Base-by-base conservation (phyloP, 2,113 vertebrate species). In the Myodes glareolus region DNA sequence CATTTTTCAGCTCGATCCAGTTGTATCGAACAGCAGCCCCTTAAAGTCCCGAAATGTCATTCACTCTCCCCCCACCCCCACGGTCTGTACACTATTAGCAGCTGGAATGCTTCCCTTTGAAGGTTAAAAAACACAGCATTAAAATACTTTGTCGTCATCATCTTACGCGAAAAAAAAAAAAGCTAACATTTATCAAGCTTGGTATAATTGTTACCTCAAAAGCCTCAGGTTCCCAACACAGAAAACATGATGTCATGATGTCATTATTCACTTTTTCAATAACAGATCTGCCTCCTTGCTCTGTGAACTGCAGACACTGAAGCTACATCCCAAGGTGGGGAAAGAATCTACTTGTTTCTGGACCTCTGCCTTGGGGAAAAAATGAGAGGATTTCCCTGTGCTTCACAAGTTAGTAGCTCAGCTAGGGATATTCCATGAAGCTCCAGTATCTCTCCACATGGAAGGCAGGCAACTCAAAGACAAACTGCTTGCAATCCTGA, bases 391-490 rank as follows among this genome's bases (percentile, higher is more conserved):
- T 81, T 72, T 76, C 75, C 29, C n/a, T 50, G 3, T 85, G 31
- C 63, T 39, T 81, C 42, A 55, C 72, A 82, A 78, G 84, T 88
- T 55, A n/a, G 45, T 67, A 88, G 90, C 36, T 47, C n/a, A 47
- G 88, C 52, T 45, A 77, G 94, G 70, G 47, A 55, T 31, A 80
- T 25, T n/a, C 67, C 89, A 77, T 42, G 31, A 33, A 13, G 75
- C 14, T 72, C 50, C 0, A 76, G 42, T 42, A 42, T 77, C 78
- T 81, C 14, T 76, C 23, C 73, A 25, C 5, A 65, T 39, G 82
- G 91, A 95, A 76, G 8, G 55, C 95, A 94, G 91, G 19, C 21
- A 85, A 96, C 27, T 45, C 39, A 86, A 97, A 80, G 36, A 27
- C 14, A 65, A n/a, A 5, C 6, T 23, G 8, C 21, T 14, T 39